A percentile compares a stretch with the other conserved stretches of the same genome.
phyloP scores from a whole-genome alignment of 2,888 invertebrate genomes.

The Agrilus biguttatus region DNA sequence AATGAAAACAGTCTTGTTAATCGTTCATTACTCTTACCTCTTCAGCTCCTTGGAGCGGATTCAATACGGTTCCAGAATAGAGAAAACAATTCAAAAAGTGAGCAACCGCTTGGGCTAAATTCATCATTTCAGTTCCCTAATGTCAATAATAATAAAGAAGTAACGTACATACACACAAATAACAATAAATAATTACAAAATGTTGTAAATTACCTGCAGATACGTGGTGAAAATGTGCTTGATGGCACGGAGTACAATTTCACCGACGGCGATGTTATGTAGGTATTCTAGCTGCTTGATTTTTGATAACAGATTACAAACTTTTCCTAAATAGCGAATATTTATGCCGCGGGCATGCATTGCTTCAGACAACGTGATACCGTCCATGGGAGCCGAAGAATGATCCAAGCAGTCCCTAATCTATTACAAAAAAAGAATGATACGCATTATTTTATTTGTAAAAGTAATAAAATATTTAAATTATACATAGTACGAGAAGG shows the following conservation, averaged over 20 bases:
- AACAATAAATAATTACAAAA: neutral
- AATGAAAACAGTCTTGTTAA: neutral
- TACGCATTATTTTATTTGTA: neutral
- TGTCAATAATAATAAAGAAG: conserved; percentile 7
- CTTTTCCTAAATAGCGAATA: conserved; percentile 89
- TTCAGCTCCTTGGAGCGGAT: conserved; percentile 51
- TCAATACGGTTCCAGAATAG: conserved; percentile 57
- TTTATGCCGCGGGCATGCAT: conserved; percentile 94
- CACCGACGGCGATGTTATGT: conserved; percentile 80
- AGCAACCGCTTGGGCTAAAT: conserved; percentile 76
- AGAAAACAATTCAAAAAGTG: conserved; percentile 95
- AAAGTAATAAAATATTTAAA: no score
- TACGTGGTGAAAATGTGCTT: conserved; percentile 90
- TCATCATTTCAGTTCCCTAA: conserved; percentile 77
- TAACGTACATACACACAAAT: neutral
- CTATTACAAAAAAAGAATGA: conserved; percentile 30
- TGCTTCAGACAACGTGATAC: conserved; percentile 79
- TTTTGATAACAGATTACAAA: conserved; percentile 63
- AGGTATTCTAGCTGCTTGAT: conserved; percentile 74
- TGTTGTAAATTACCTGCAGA: conserved; percentile 49
- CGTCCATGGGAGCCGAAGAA: conserved; percentile 89
- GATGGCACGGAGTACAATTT: conserved; percentile 75
- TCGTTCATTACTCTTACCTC: conserved; percentile 35
- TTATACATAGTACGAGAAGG: no score
- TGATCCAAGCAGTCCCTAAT: conserved; percentile 84